Base-by-base conservation (phyloP, 2,888 invertebrate species). In the Exephanes ischioxanthus region DNA sequence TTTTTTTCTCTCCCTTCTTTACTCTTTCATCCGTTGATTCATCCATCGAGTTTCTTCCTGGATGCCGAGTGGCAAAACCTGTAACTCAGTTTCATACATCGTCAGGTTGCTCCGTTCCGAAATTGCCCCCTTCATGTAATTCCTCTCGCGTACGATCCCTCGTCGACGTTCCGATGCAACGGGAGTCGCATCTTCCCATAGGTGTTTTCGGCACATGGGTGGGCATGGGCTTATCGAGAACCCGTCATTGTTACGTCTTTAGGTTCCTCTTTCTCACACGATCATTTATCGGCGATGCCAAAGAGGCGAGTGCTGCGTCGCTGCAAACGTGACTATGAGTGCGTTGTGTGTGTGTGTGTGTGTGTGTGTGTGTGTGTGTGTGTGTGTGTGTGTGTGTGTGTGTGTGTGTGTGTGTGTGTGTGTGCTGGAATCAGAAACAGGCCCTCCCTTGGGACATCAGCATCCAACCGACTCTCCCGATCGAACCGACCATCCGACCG, bases 401-500 rank as follows among this genome's bases (percentile, higher is more conserved):
- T 51, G 33, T 33, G 63, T 6, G 76, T n/a, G 76, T 55, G 37
- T 16, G 45, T 45, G 26, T 41, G 45, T 45, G 14, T 14, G 26
- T 51, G 33, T 33, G 63, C 26, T 55, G 71, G 55, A 86, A 71
- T 33, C 22, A 73, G 58, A 53, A 61, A 66, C 26, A 22, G 67
- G 53, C 53, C 30, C 53, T 84, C 82, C 73, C 63, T 48, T 70
- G 75, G 61, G 78, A 80, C 67, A 79, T 78, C 37, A 41, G 73
- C 68, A 58, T 67, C 45, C 51, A 70, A 45, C 55, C 51, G 61
- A 55, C 78, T 26, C 11, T 55, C 86, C 87, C 86, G 68, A 58
- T 67, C 45, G 41, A 70, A 45, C 37, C 51, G 61, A 55, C 78
- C 37, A 22, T 66, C 86, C 87, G 86, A 90, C 89, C 90, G 87